Conservation (phyloP, 2,113 vertebrate genomes). For the Ptilorrhoa leucosticta region DNA sequence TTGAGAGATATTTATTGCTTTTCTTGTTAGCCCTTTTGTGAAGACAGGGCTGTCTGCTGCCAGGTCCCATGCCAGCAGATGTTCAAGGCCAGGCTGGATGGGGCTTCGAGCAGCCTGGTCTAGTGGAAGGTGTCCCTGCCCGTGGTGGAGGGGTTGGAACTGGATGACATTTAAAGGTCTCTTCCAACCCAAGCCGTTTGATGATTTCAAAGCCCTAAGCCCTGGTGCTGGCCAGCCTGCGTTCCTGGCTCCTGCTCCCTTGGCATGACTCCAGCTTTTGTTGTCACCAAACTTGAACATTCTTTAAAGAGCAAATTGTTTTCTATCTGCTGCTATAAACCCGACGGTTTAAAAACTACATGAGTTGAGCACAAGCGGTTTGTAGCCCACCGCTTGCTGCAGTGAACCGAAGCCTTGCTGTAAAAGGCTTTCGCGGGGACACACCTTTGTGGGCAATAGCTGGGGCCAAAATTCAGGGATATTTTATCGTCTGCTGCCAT, state of each 20-base stretch:
- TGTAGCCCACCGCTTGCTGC: not conserved
- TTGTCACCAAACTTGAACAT: not conserved
- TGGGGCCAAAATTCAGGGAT: not conserved
- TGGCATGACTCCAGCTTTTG: not conserved
- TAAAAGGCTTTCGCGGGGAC: rapidly evolving
- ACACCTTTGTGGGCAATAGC: rapidly evolving
- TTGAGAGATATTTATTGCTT: no score
- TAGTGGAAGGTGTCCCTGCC: not conserved
- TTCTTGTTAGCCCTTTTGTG: not conserved
- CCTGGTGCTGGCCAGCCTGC: rapidly evolving
- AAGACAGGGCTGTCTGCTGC: not conserved
- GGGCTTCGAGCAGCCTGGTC: not conserved
- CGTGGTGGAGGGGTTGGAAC: not conserved
- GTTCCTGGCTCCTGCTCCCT: not conserved
- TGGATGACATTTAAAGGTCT: not conserved
- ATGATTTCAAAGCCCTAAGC: not conserved
- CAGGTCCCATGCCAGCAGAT: rapidly evolving
- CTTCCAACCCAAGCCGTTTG: not conserved
- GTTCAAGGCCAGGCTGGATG: not conserved
- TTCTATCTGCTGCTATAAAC: not conserved
- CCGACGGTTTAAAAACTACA: not conserved
- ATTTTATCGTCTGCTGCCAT: constrained; percentile 7
- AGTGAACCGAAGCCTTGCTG: not conserved
- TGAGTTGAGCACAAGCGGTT: not conserved
- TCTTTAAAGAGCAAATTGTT: not conserved